Evolutionary conservation across 2,113 vertebrate genomes (phyloP), one percentile per base, ranked within the genome.

Genomic region (Microcebus griseorufus): DNA sequence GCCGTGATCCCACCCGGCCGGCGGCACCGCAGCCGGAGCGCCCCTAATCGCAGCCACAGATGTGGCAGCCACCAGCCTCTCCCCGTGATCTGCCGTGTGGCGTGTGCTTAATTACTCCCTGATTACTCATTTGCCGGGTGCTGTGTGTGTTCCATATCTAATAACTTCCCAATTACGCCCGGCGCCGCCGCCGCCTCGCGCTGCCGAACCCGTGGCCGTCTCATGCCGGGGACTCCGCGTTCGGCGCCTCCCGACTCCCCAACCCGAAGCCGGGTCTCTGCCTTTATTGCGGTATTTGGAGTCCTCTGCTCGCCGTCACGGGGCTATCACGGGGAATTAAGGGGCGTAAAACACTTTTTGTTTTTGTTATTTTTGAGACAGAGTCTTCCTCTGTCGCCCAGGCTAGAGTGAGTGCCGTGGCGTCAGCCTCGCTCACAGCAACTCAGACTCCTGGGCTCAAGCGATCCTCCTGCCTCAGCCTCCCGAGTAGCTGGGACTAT

Each of bases 91-190:
- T 67, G 96, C 96, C 55, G 75, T 93, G 92, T 90, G 80, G 90
- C 64, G 39, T 82, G 95, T 79, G 96, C 95, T 81, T 98, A 97
- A 98, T 98, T 97, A 97, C 95, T 84, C 97, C 95, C 97, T 98
- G 98, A 98, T 98, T 97, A 97, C 97, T 96, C 98, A 93, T 97
- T 97, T 97, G 78, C 97, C 69, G 94, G 97, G 96, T 94, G 96
- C 98, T 62, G 96, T 97, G 98, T 97, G 96, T 96, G 69, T 97
- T 97, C 98, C 96, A 96, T 95, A 95, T 80, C 98, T 98, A 98
- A 98, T 98, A 98, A 98, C 97, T 96, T 97, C 76, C 97, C 96
- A 97, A 97, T 98, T 97, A 97, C 37, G 23, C 97, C 81, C 1
- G 27, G 32, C 45, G 1, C 45, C 45, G 8, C 45, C 45, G 8